phyloP scores from a whole-genome alignment of 2,888 invertebrate genomes.

The Scrobipalpa costella region DNA sequence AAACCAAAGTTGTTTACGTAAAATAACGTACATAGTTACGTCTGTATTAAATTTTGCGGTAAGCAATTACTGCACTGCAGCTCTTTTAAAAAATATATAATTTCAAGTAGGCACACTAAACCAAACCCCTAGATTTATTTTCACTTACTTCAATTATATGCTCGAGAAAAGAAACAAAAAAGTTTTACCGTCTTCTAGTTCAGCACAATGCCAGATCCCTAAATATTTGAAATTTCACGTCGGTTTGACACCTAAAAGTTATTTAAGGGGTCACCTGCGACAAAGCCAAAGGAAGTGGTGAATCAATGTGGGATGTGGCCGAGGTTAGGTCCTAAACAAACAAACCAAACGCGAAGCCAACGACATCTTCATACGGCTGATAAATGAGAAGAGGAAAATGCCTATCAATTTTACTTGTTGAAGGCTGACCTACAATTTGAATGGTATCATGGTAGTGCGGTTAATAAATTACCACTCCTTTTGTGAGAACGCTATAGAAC shows the following conservation, averaged over 20 bases:
- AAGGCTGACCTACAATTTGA: constrained; percentile 21
- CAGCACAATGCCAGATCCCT: background rate
- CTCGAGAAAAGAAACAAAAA: background rate
- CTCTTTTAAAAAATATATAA: too few relatives aligned
- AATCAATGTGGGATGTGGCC: constrained; percentile 2
- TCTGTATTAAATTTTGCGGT: too few relatives aligned
- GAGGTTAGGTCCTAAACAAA: constrained; percentile 13
- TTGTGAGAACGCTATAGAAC: background rate
- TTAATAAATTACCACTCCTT: constrained; percentile 13
- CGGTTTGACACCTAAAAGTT: constrained; percentile 14
- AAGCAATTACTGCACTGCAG: too few relatives aligned
- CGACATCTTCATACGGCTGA: constrained; percentile 20
- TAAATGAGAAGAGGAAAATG: constrained; percentile 19
- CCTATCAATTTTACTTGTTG: constrained; percentile 16
- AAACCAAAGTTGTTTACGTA: too few relatives aligned
- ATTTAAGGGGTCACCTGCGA: constrained; percentile 12
- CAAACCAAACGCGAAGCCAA: constrained; percentile 13
- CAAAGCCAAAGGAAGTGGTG: constrained; percentile 6
- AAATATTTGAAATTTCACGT: background rate
- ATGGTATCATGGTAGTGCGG: constrained; percentile 10
- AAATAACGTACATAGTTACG: too few relatives aligned
- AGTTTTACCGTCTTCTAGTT: background rate
- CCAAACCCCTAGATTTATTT: too few relatives aligned
- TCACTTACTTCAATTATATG: too few relatives aligned
- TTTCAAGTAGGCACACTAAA: too few relatives aligned